Evolutionary conservation across 2,113 vertebrate genomes (phyloP), one percentile per base, ranked within the genome.

Genomic region (Eulemur macaco): DNA sequence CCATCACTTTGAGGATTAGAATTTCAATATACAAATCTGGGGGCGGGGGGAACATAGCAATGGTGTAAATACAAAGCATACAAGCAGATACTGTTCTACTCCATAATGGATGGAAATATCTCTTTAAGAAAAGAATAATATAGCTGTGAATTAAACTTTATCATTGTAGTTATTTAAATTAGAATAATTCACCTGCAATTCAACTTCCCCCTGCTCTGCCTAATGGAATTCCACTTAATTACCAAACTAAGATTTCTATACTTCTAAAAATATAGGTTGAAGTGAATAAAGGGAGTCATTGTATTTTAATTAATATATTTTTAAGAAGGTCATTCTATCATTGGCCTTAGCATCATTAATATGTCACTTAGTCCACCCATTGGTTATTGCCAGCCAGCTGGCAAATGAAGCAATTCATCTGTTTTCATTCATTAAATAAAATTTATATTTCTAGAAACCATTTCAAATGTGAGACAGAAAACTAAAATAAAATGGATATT

Each of bases 351-450:
- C 39, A 69, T 91, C 50, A 86, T 78, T 89, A 86, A 10, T n/a
- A 42, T 0, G 0, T 39, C 31, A 66, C 21, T 81, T 93, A 81
- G 34, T 63, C 21, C 56, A 85, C 18, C 12, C 31, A 13, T 77
- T 27, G 31, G 54, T 82, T 89, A 95, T 86, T 78, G 83, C 3
- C 12, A 95, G 31, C 0, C n/a, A 94, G 42, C 12, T 50, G 17
- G 9, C 50, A 96, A 86, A 82, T 74, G 68, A 88, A 77, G 9
- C 4, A 92, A 94, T 83, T 92, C 9, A 52, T 78, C 42, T 83
- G 13, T 74, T 96, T 82, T 71, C 42, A 92, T 78, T 89, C 42
- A 82, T 23, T 86, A 82, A 86, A 91, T 50, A 93, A 88, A 92
- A 77, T 83, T 89, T 77, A 58, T 77, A 58, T 87, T 86, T 87